phyloP scores from a whole-genome alignment of 2,888 invertebrate genomes.

The Corythucha ciliata region DNA sequence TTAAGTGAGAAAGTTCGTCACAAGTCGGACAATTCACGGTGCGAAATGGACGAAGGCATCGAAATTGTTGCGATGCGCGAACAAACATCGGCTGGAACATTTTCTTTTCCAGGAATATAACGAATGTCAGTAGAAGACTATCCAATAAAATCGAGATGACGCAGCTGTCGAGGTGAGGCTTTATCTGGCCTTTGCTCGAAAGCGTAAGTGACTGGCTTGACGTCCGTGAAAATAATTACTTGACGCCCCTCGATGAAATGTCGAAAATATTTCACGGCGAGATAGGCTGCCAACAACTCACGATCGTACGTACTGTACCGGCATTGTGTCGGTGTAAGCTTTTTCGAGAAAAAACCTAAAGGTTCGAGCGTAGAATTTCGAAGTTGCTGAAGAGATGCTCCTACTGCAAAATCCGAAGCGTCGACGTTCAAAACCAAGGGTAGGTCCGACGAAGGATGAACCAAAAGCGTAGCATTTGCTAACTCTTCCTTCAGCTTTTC shows the following conservation, averaged over 20 bases:
- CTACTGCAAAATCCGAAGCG: slow-evolving; percentile 41
- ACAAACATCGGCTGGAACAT: slow-evolving; percentile 11
- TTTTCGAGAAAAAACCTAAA: slow-evolving; percentile 28
- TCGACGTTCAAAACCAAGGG: slow-evolving; percentile 38
- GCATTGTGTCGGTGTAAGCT: slow-evolving; percentile 16
- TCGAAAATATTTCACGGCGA: slow-evolving; percentile 22
- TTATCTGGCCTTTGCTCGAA: slow-evolving; percentile 17
- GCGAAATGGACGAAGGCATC: not conserved
- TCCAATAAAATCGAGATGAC: slow-evolving; percentile 22
- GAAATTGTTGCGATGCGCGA: slow-evolving; percentile 4
- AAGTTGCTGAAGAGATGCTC: slow-evolving; percentile 40
- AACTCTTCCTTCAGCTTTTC: slow-evolving; percentile 36
- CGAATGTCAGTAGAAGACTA: slow-evolving; percentile 23
- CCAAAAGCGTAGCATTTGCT: slow-evolving; percentile 37
- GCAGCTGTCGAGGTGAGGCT: slow-evolving; percentile 20
- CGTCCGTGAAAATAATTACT: slow-evolving; percentile 24
- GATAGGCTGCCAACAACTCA: slow-evolving; percentile 27
- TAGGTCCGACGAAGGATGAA: slow-evolving; percentile 37
- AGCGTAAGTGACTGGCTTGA: slow-evolving; percentile 20
- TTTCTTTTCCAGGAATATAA: slow-evolving; percentile 12
- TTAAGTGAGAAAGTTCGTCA: too few species aligned
- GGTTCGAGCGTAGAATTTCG: slow-evolving; percentile 15
- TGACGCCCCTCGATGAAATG: slow-evolving; percentile 29
- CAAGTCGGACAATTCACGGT: too few species aligned
- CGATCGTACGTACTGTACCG: slow-evolving; percentile 26